These are phyloP conservation scores for Capreolus pygargus DNA, from an alignment of 2,113 vertebrate species.

Conservation along the genomic window DNA sequence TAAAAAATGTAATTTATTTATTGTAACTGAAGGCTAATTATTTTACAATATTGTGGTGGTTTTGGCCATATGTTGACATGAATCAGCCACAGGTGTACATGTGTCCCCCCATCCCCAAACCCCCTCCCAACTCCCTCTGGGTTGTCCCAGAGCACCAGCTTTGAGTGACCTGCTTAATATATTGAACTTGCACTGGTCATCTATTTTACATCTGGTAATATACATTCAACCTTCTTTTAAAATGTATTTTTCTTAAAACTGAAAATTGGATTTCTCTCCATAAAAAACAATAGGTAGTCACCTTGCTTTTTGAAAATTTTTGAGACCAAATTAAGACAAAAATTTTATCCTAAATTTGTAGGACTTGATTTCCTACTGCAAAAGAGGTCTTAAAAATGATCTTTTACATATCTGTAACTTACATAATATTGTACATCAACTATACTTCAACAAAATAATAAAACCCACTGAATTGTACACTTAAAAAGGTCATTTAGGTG, in stretches of 20 bases:
- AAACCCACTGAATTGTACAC: background rate
- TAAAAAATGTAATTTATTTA: background rate
- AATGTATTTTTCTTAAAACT: slow-evolving; percentile 10
- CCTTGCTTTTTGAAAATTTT: background rate
- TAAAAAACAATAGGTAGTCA: background rate
- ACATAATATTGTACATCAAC: background rate
- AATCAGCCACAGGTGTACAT: background rate
- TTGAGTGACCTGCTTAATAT: background rate
- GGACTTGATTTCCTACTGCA: background rate
- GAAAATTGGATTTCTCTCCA: background rate
- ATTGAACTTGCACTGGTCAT: background rate
- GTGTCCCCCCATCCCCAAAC: background rate
- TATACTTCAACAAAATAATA: background rate
- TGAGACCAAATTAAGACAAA: background rate
- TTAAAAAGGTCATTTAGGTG: background rate
- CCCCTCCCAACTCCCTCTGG: background rate
- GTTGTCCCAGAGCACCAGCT: background rate
- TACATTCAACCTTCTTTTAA: background rate
- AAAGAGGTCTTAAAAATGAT: background rate
- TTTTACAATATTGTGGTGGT: background rate
- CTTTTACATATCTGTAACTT: background rate
- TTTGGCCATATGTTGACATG: background rate
- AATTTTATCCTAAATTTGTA: slow-evolving; percentile 22
- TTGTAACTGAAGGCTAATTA: background rate
- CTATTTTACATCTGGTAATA: background rate